Conservation (phyloP, 2,113 vertebrate genomes). For the Gallinago jamesoni region DNA sequence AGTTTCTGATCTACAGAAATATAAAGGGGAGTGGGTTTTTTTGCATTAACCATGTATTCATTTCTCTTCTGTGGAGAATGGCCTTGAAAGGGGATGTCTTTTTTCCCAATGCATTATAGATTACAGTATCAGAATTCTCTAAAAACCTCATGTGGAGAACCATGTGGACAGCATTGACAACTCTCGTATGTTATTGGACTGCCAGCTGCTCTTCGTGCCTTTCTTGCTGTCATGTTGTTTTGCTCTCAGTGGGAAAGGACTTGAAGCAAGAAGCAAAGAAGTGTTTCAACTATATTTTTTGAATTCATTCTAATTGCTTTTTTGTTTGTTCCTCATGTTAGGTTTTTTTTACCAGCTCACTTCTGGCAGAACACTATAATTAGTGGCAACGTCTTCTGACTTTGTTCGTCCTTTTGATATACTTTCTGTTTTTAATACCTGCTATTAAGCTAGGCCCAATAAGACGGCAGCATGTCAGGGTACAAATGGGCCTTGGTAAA, state of each 20-base stretch:
- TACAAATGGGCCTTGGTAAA: not conserved
- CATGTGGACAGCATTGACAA: conserved; percentile 25
- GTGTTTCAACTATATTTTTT: conserved; percentile 18
- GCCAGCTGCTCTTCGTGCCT: conserved; percentile 51
- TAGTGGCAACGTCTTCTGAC: not conserved
- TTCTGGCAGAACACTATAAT: not conserved
- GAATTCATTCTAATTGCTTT: not conserved
- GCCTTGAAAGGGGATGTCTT: conserved; percentile 8
- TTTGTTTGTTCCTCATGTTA: not conserved
- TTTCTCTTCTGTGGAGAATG: not conserved
- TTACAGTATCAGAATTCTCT: conserved; percentile 9
- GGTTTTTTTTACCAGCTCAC: not conserved
- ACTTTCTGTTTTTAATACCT: not conserved
- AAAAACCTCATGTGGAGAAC: conserved; percentile 23
- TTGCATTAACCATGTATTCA: not conserved
- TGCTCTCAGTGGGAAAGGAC: conserved; percentile 29
- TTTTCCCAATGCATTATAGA: not conserved
- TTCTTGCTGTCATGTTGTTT: conserved; percentile 31
- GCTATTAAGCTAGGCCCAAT: not conserved
- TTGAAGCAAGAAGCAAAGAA: conserved; percentile 40
- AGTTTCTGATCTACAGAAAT: not conserved
- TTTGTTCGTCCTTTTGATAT: not conserved
- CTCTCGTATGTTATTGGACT: conserved; percentile 9
- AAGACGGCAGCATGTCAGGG: not conserved
- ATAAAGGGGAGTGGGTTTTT: not conserved